Evolutionary conservation across 1,140 invertebrate species (phyloP).

Genomic region (Saccostrea glomerata): DNA sequence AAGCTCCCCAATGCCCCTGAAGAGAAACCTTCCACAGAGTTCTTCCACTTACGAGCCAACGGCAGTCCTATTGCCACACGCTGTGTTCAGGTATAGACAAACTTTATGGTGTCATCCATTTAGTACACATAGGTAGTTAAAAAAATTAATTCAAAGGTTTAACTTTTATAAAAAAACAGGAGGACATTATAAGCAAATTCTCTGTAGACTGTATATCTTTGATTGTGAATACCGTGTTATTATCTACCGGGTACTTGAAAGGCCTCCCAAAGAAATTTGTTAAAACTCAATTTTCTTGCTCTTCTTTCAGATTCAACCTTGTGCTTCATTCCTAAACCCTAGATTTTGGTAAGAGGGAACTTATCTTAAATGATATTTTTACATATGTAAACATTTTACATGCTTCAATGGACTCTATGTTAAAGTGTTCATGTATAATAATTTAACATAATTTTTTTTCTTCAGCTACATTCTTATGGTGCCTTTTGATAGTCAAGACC

Average conservation of each 20-base stretch:
- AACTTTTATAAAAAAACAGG: too few species aligned
- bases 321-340: slow-evolving; percentile 25
- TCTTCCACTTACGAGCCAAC: slow-evolving; percentile 96
- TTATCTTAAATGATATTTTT: neutral
- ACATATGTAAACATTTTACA: neutral
- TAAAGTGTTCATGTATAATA: neutral
- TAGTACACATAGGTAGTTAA: too few species aligned
- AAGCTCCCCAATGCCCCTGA: slow-evolving; percentile 66
- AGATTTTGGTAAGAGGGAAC: slow-evolving; percentile 12
- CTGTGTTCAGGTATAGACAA: slow-evolving; percentile 87
- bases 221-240: too few species aligned
- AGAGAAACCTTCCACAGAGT: slow-evolving; percentile 86
- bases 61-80: slow-evolving; percentile 95
- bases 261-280: neutral
- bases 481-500: slow-evolving; percentile 91
- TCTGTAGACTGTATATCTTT: too few species aligned
- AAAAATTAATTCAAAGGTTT: too few species aligned
- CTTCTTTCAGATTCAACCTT: slow-evolving; percentile 37
- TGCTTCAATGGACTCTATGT: neutral
- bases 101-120: slow-evolving; percentile 28
- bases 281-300: neutral
- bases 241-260: too few species aligned
- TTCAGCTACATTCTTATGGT: slow-evolving; percentile 96
- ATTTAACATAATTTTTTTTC: neutral
- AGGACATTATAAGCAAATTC: too few species aligned